A percentile compares a stretch with the other conserved stretches of the same genome.
phyloP scores from a whole-genome alignment of 2,888 invertebrate genomes.

The Germaria angustata region DNA sequence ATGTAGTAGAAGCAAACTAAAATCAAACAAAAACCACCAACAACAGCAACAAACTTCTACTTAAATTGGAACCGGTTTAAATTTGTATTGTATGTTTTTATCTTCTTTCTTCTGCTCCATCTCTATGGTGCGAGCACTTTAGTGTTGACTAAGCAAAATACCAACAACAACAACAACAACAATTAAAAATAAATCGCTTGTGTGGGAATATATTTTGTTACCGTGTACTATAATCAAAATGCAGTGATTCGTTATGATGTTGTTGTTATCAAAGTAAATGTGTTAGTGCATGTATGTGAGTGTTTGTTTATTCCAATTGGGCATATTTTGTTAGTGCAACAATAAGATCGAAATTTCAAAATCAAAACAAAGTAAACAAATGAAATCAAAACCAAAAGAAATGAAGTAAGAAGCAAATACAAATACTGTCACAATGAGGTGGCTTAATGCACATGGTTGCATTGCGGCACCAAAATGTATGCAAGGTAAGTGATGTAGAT shows the following conservation, averaged over 20 bases:
- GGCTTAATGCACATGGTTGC: slow-evolving; percentile 54
- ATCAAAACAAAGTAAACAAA: slow-evolving; percentile 64
- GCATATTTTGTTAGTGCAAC: slow-evolving; percentile 49
- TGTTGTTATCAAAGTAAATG: neutral
- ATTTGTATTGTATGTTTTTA: slow-evolving; percentile 38
- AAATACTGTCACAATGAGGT: slow-evolving; percentile 47
- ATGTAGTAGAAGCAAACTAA: slow-evolving; percentile 51
- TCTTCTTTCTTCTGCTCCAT: slow-evolving; percentile 1
- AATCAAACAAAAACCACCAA: slow-evolving; percentile 40
- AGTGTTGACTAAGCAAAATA: slow-evolving; percentile 59
- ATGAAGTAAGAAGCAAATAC: slow-evolving; percentile 14
- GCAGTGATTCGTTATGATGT: slow-evolving; percentile 48
- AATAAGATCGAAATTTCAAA: slow-evolving; percentile 51
- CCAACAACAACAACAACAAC: neutral
- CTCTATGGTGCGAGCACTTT: slow-evolving; percentile 1
- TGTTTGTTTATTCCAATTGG: slow-evolving; percentile 14
- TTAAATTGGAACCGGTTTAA: slow-evolving; percentile 65
- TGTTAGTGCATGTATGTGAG: neutral
- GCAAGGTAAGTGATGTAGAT: slow-evolving; percentile 58
- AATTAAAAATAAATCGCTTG: slow-evolving; percentile 24
- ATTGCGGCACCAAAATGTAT: slow-evolving; percentile 41
- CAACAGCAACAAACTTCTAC: slow-evolving; percentile 44
- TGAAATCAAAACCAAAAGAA: slow-evolving; percentile 46
- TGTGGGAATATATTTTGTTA: slow-evolving; percentile 56
- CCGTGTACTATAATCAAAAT: slow-evolving; percentile 32